Conservation (phyloP, 2,113 vertebrate species). For the Dicaeum eximium region DNA sequence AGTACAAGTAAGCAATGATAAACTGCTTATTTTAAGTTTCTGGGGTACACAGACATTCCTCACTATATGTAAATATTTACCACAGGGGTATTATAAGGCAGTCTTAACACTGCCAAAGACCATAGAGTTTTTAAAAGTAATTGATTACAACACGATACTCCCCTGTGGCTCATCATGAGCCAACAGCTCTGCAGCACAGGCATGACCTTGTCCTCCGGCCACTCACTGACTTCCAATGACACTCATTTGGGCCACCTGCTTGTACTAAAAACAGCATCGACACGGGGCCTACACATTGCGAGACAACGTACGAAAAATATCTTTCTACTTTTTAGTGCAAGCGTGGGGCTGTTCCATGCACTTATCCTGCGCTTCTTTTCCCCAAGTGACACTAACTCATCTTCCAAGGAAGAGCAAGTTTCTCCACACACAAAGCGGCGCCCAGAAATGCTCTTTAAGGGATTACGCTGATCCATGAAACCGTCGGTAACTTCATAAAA, state of each 20-base stretch:
- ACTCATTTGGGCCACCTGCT: background rate
- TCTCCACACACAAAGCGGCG: background rate
- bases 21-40: background rate
- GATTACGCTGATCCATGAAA: background rate
- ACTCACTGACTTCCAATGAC: background rate
- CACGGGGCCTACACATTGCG: no score
- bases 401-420: background rate
- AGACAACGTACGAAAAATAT: fast-evolving
- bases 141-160: background rate
- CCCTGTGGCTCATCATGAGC: background rate
- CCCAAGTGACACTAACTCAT: background rate
- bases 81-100: background rate
- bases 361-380: background rate
- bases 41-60: background rate
- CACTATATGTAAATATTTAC: background rate
- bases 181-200: background rate
- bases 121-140: background rate
- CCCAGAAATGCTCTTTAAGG: background rate
- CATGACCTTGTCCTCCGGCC: background rate
- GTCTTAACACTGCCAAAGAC: background rate
- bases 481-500: background rate
- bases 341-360: background rate
- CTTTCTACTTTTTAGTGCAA: background rate
- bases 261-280: background rate
- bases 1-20: background rate